These are phyloP conservation scores for Orchesella flavescens DNA, from an alignment of 2,888 invertebrate genomes.

Conservation along the genomic window DNA sequence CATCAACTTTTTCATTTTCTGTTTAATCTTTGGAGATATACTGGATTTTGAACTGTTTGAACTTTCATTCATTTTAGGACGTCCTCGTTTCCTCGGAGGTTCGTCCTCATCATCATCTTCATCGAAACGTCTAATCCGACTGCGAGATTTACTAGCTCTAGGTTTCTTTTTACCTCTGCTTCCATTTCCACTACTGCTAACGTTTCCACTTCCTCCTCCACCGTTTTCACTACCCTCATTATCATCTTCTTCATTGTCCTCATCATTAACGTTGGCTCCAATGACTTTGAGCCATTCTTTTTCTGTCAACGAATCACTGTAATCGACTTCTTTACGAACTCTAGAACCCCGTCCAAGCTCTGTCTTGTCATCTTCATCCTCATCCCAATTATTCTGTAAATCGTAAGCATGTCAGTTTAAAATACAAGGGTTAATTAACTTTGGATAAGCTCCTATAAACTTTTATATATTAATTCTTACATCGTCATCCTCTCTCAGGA, in stretches of 20 bases:
- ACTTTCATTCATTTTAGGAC: conserved; percentile 63
- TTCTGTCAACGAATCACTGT: conserved; percentile 96
- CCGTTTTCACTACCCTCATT: conserved; percentile 55
- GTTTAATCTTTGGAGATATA: conserved; percentile 59
- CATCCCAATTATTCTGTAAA: conserved; percentile 55
- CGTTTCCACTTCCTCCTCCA: conserved; percentile 22
- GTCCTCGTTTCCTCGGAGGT: conserved; percentile 64
- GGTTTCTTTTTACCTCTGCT: conserved; percentile 27
- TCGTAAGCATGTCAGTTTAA: not conserved
- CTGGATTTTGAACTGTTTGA: conserved; percentile 40
- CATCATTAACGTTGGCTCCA: conserved; percentile 72
- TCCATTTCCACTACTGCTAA: conserved; percentile 23
- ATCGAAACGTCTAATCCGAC: conserved; percentile 41
- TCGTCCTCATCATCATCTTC: conserved; percentile 67
- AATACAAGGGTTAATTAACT: not conserved
- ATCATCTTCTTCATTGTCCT: conserved; percentile 56
- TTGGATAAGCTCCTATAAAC: no score
- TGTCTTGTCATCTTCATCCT: conserved; percentile 53
- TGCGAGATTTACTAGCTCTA: conserved; percentile 44
- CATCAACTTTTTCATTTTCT: conserved; percentile 64
- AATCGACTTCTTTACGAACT: conserved; percentile 97
- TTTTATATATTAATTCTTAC: conserved; percentile 4
- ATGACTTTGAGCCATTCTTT: conserved; percentile 94
- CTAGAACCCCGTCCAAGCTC: conserved; percentile 88
- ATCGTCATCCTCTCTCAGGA: conserved; percentile 86